A percentile compares a stretch with the other conserved stretches of the same genome.
Evolutionary conservation across 2,797 vertebrate species (phyloP).

Genomic region (Momotus momota): DNA sequence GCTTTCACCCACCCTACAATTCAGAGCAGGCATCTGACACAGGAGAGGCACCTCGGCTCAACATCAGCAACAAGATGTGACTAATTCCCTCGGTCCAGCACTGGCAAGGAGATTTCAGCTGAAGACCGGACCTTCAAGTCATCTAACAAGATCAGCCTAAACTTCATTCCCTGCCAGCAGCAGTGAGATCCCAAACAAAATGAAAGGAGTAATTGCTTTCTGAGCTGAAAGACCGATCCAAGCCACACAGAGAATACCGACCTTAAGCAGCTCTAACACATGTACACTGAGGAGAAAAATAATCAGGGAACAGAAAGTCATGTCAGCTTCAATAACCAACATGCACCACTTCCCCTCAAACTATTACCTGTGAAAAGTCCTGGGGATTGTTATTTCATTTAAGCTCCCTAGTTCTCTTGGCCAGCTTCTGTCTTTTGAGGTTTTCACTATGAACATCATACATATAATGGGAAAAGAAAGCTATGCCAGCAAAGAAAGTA

Average conservation of each 20-base stretch:
- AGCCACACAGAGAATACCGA: not conserved
- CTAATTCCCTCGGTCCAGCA: not conserved
- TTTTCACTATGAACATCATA: not conserved
- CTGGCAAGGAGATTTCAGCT: not conserved
- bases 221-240: not conserved
- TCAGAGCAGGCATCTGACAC: not conserved
- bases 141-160: not conserved
- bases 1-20: not conserved
- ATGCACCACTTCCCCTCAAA: not conserved
- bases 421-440: not conserved
- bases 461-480: not conserved
- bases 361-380: not conserved
- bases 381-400: slow-evolving; percentile 7
- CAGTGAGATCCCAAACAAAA: not conserved
- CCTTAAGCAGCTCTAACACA: not conserved
- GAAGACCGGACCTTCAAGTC: not conserved
- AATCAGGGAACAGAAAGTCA: slow-evolving; percentile 21
- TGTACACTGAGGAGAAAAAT: not conserved
- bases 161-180: not conserved
- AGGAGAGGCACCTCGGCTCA: not conserved
- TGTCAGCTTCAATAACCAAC: not conserved
- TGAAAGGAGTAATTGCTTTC: slow-evolving; percentile 42
- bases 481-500: not conserved
- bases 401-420: not conserved
- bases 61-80: not conserved